These are phyloP conservation scores for Rattus rattus DNA, from an alignment of 2,113 vertebrate species.

Conservation along the genomic window DNA sequence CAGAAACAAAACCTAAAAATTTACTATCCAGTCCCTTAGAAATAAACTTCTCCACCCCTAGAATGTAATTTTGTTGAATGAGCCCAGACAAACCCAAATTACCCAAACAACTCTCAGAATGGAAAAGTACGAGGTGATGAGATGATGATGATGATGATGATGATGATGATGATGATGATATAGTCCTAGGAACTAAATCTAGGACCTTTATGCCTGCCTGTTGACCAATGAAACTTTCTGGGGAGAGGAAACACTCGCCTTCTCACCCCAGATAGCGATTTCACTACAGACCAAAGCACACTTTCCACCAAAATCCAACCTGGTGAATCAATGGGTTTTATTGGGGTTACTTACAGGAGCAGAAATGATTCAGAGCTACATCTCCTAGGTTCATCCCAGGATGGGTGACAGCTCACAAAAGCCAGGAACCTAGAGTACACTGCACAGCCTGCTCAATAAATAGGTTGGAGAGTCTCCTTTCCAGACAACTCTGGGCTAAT, in stretches of 20 bases:
- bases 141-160: too few species aligned
- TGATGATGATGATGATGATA: neutral
- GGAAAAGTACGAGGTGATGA: too few species aligned
- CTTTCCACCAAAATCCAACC: neutral
- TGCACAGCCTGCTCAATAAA: neutral
- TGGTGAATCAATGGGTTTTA: neutral
- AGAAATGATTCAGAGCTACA: neutral
- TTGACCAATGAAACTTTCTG: neutral
- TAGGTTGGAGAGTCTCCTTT: neutral
- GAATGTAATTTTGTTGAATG: neutral
- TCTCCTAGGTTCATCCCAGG: neutral
- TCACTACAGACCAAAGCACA: neutral
- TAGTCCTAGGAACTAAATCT: neutral
- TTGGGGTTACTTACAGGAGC: neutral
- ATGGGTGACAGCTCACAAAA: neutral
- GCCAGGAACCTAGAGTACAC: neutral
- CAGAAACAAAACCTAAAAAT: neutral
- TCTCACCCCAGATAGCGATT: neutral
- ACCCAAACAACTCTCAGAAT: constrained; percentile 13
- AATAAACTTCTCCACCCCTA: neutral
- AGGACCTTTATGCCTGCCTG: neutral
- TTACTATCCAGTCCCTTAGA: neutral
- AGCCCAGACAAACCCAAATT: neutral
- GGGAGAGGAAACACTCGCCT: neutral
- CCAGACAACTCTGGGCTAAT: neutral